Evolutionary conservation across 2,888 invertebrate species (phyloP), one percentile per base, ranked within the genome.

Genomic region (Apamea monoglypha): DNA sequence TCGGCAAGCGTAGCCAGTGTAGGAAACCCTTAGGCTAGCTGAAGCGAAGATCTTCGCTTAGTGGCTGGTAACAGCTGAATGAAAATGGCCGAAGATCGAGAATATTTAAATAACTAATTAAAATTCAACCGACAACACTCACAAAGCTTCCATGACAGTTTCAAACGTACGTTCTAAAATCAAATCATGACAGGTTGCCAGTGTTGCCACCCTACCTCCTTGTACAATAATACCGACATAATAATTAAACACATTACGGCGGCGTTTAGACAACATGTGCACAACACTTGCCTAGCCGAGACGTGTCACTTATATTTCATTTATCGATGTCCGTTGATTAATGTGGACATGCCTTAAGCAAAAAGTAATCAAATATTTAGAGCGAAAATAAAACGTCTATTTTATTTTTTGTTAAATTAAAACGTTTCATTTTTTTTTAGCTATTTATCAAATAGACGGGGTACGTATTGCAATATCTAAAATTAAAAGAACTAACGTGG

Each of bases 231-330:
- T 74, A 85, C 72, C 80, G 80, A 76, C 63, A 87, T 44, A 84
- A 89, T 89, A 89, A 88, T 88, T 82, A 88, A 88, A 88, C 76
- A 86, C 86, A 88, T 89, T 84, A 88, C 56, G 68, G n/a, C 32
- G 77, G 40, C 47, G n/a, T 77, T 70, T 72, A 21, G n/a, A 74
- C 47, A 77, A 91, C 92, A 92, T 92, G 91, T 92, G 92, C 87
- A 75, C 80, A 66, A 90, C 93, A 92, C 93, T 92, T 92, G 92
- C 87, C 87, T 90, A 88, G 86, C 71, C 80, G 66, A 74, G 72
- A 61, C 72, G 63, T 91, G 90, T 91, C 90, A 90, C 91, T 88
- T 88, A 88, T 90, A 89, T 88, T 89, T 91, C 91, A 91, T 90
- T 88, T 88, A 92, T 92, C 87, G 92, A 89, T 76, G 81, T 40